phyloP scores from a whole-genome alignment of 2,113 vertebrate species.

The Sebastes fasciatus region DNA sequence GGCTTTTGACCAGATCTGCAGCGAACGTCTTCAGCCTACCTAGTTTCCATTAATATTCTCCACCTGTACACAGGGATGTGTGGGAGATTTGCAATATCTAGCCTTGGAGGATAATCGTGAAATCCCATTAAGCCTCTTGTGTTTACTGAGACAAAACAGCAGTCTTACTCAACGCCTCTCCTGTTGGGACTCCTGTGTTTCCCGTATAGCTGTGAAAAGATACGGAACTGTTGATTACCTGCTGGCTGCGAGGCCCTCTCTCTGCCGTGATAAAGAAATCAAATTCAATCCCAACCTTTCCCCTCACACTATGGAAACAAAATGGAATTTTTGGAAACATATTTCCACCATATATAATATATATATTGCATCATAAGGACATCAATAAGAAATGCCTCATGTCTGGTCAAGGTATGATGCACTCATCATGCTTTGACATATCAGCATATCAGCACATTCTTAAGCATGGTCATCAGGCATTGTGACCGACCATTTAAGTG shows the following conservation, averaged over 20 bases:
- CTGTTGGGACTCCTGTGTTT: conserved; percentile 48
- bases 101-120: conserved; percentile 74
- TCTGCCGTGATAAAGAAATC: conserved; percentile 19
- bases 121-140: conserved; percentile 79
- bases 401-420: conserved; percentile 16
- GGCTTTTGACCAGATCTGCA: conserved; percentile 41
- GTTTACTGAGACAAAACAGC: conserved; percentile 81
- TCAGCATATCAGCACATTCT: conserved; percentile 43
- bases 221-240: conserved; percentile 45
- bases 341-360: background rate
- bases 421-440: conserved; percentile 17
- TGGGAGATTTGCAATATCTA: conserved; percentile 73
- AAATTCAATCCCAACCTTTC: conserved; percentile 1
- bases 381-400: conserved; percentile 35
- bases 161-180: conserved; percentile 64
- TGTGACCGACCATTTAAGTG: conserved; percentile 25
- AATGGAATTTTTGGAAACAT: background rate
- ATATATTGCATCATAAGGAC: background rate
- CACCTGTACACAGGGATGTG: conserved; percentile 61
- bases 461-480: conserved; percentile 12
- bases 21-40: conserved; percentile 43
- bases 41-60: conserved; percentile 73
- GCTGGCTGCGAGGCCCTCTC: conserved; percentile 19
- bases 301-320: background rate
- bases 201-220: conserved; percentile 38